A percentile compares a stretch with the other conserved stretches of the same genome.
Evolutionary conservation across 2,888 invertebrate species (phyloP).

Genomic region (Tenthredo mesomela): DNA sequence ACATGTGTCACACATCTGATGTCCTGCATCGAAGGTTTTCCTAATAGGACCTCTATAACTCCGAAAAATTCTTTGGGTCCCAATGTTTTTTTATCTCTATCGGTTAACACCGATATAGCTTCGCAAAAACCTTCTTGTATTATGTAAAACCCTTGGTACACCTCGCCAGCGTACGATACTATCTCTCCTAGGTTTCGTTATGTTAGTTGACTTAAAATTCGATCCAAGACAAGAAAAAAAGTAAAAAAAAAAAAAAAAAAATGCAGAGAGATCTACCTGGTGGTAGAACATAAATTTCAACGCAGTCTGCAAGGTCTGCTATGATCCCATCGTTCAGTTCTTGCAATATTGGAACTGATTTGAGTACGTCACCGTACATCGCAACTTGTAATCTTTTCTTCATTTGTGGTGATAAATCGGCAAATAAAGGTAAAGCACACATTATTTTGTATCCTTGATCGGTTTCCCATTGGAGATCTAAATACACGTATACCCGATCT

Average conservation of each 20-base stretch:
- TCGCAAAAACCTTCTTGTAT: constrained; percentile 64
- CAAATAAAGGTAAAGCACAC: constrained; percentile 52
- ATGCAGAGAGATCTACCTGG: constrained; percentile 14
- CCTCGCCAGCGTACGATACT: constrained; percentile 63
- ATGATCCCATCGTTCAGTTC: constrained; percentile 44
- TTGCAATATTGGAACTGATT: constrained; percentile 61
- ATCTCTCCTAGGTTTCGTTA: constrained; percentile 62
- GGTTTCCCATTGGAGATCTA: constrained; percentile 63
- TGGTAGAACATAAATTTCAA: constrained; percentile 45
- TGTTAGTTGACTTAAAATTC: constrained; percentile 26
- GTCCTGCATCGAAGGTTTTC: constrained; percentile 60
- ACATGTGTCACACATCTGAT: constrained; percentile 62
- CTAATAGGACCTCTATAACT: constrained; percentile 62
- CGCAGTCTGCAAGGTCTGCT: constrained; percentile 20
- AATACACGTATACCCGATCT: constrained; percentile 60
- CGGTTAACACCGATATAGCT: constrained; percentile 60
- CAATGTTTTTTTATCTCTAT: constrained; percentile 59
- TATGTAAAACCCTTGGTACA: constrained; percentile 61
- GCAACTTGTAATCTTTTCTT: constrained; percentile 59
- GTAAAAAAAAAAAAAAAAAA: neutral
- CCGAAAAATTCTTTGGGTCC: constrained; percentile 59
- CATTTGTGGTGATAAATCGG: constrained; percentile 59
- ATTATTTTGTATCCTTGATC: constrained; percentile 60
- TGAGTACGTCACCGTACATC: constrained; percentile 58
- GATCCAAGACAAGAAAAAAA: neutral